phyloP scores from a whole-genome alignment of 2,113 vertebrate species.

The Hystrix brachyura region DNA sequence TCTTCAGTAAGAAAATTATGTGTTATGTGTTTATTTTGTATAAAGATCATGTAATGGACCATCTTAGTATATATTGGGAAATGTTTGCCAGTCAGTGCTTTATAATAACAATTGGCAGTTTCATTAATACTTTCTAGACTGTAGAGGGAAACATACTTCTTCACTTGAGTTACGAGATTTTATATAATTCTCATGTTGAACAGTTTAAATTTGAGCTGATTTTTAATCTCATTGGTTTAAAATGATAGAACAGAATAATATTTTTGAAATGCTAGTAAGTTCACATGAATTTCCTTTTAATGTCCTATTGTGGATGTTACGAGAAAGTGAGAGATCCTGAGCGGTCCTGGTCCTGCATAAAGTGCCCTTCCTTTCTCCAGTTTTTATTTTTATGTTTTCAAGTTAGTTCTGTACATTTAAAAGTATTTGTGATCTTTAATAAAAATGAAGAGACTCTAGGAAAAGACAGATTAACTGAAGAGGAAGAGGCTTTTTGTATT shows the following conservation, averaged over 20 bases:
- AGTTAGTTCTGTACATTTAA: conserved; percentile 50
- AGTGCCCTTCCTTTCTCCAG: neutral
- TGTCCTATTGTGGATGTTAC: neutral
- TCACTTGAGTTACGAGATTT: conserved; percentile 45
- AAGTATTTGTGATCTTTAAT: conserved; percentile 1
- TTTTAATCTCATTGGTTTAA: conserved; percentile 36
- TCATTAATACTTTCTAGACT: conserved; percentile 9
- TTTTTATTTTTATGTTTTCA: conserved; percentile 70
- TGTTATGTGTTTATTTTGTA: conserved; percentile 56
- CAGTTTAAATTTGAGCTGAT: conserved; percentile 51
- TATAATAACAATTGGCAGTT: conserved; percentile 37
- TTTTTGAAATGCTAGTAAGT: conserved; percentile 62
- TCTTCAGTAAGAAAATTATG: conserved; percentile 48
- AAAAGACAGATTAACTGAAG: conserved; percentile 28
- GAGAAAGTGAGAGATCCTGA: neutral
- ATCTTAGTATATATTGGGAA: neutral
- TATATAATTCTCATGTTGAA: neutral
- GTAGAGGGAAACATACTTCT: conserved; percentile 43
- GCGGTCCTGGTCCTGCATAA: conserved; percentile 10
- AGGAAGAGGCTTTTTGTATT: conserved; percentile 44
- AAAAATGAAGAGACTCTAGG: neutral
- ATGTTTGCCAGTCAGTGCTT: neutral
- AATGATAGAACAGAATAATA: conserved; percentile 16
- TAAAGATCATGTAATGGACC: conserved; percentile 20
- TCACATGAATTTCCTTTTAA: conserved; percentile 60